Percentiles rank a stretch among this genome's conserved stretches.
phyloP scores from a whole-genome alignment of 2,888 invertebrate genomes.

The Tridacna gigas region DNA sequence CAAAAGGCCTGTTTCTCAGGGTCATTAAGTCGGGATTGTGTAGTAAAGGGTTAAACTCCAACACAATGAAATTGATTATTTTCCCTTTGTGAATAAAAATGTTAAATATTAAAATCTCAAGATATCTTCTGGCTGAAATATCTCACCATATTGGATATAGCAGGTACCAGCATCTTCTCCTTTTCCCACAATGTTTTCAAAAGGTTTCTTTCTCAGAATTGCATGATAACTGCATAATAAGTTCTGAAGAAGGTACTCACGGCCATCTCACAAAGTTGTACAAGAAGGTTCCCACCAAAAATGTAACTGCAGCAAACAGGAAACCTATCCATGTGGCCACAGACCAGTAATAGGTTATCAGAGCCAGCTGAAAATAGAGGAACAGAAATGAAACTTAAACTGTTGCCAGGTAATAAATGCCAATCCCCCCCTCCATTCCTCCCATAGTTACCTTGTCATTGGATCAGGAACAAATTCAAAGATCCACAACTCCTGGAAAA shows the following conservation, averaged over 20 bases:
- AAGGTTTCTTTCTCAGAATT: neutral
- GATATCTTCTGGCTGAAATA: too few relatives aligned
- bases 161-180: neutral
- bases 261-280: conserved; percentile 77
- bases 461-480: too few relatives aligned
- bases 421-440: too few relatives aligned
- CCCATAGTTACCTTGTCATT: too few relatives aligned
- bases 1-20: neutral
- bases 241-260: conserved; percentile 30
- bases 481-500: too few relatives aligned
- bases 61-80: too few relatives aligned
- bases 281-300: conserved; percentile 71
- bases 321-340: conserved; percentile 75
- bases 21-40: neutral
- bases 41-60: neutral
- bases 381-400: neutral
- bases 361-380: conserved; percentile 73
- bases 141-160: too few relatives aligned
- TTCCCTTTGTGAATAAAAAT: too few relatives aligned
- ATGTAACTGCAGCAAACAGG: conserved; percentile 76
- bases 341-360: conserved; percentile 81
- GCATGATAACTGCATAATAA: neutral
- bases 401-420: too few relatives aligned
- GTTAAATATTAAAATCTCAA: too few relatives aligned
- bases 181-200: neutral